Evolutionary conservation across 2,888 invertebrate genomes (phyloP).

Genomic region (Campopleginae sp.): DNA sequence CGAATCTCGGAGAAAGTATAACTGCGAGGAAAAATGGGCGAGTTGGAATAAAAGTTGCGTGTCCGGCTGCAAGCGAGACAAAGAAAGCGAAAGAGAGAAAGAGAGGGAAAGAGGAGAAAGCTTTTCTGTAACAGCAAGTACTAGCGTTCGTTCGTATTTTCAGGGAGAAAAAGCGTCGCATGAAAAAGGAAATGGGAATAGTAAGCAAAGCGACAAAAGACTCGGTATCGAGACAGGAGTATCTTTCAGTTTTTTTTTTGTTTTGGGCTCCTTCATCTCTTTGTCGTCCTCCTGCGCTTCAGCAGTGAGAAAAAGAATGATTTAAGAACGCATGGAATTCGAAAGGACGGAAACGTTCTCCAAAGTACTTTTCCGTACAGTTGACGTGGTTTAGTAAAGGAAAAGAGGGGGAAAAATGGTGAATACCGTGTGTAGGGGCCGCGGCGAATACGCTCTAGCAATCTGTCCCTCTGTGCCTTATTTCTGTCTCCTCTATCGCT

Average conservation of each 20-base stretch:
- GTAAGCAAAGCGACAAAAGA: conserved; percentile 55
- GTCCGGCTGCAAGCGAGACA: conserved; percentile 52
- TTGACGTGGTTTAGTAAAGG: conserved; percentile 48
- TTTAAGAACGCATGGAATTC: conserved; percentile 63
- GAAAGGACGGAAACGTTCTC: conserved; percentile 60
- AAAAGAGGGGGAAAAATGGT: background rate
- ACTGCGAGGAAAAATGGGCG: background rate
- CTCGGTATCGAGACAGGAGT: conserved; percentile 40
- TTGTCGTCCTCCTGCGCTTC: background rate
- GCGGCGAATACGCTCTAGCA: conserved; percentile 15
- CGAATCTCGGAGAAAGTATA: background rate
- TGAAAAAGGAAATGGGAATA: conserved; percentile 35
- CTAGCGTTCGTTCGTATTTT: conserved; percentile 59
- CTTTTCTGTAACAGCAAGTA: conserved; percentile 20
- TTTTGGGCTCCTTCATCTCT: background rate
- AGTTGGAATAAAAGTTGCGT: conserved; percentile 57
- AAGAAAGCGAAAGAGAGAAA: background rate
- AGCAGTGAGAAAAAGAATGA: conserved; percentile 58
- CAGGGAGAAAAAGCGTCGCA: conserved; percentile 18
- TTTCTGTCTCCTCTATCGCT: conserved; percentile 33
- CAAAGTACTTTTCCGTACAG: conserved; percentile 60
- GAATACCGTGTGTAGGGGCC: background rate
- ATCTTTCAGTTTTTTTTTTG: background rate
- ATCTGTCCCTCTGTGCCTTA: conserved; percentile 40
- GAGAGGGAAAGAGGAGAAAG: background rate